A percentile compares a stretch with the other conserved stretches of the same genome.
Conservation (phyloP, 2,797 vertebrate genomes). For the Prunella strophiata region DNA sequence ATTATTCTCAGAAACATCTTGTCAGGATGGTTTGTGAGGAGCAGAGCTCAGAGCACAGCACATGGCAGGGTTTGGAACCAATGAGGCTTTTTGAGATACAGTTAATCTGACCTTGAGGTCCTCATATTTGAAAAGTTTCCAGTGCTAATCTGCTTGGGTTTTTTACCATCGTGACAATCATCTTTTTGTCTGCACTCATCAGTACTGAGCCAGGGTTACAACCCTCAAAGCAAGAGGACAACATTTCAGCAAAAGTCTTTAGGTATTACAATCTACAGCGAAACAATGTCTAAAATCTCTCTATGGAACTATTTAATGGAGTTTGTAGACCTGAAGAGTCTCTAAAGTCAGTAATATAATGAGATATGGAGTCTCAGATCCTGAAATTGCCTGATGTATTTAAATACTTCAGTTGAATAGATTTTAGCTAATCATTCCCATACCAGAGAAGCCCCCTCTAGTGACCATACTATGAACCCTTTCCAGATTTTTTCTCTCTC, state of each 20-base stretch:
- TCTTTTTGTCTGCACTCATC: background rate
- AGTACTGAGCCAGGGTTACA: background rate
- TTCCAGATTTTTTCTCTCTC: background rate
- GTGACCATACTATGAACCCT: background rate
- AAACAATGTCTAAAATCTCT: background rate
- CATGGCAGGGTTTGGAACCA: background rate
- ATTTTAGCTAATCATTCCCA: background rate
- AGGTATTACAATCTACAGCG: background rate
- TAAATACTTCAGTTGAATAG: background rate
- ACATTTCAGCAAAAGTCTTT: background rate
- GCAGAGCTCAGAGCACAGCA: background rate
- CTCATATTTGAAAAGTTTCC: background rate
- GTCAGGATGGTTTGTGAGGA: background rate
- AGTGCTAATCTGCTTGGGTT: background rate
- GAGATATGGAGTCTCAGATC: background rate
- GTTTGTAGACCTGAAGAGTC: background rate
- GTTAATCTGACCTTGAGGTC: background rate
- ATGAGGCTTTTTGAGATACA: background rate
- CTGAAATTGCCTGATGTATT: background rate
- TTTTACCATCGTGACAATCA: background rate
- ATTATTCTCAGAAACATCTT: background rate
- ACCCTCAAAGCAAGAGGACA: background rate
- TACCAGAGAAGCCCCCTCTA: background rate
- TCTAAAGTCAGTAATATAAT: background rate
- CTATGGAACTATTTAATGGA: background rate